Evolutionary conservation across 1,140 invertebrate species (phyloP), one percentile per base, ranked within the genome.

Genomic region (Bursaphelenchus mucronatus): DNA sequence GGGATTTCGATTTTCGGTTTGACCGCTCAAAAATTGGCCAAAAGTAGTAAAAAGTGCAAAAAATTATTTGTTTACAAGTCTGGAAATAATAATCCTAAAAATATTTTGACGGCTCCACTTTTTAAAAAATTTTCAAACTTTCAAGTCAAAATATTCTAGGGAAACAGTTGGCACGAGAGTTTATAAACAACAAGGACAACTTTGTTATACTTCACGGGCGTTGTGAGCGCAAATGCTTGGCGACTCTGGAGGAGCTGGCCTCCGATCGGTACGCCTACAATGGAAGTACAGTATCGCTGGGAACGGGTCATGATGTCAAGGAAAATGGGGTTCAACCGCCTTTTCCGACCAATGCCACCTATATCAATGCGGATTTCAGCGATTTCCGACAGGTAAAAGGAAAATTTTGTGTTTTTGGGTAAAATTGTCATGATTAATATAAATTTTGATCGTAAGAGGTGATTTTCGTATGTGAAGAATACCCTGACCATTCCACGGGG

Each of bases 121-220:
- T 51, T 51, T 51, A 7, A 9, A n/a, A n/a, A 3, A 49, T 49
- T 49, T 13, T 49, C 46, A 6, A 49, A 49, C 13, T 17, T 49
- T 3, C 46, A 17, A 8, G 15, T 7, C 15, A 1, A 30, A 30
- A 30, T 30, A 30, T 30, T 39, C 45, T 63, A 40, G 67, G 68
- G 5, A 10, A 44, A 15, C 70, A 71, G 59, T 47, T 73, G 46
- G 70, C 70, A 0, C 52, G 52, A n/a, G 64, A 71, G 64, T 54
- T 71, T 15, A 30, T 50, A 9, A 9, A 63, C 3, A 71, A 71
- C 5, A 46, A 17, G 8, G 70, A 71, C 39, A 71, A 72, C 49
- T 72, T 72, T 64, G 71, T 72, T 9, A 74, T 72, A 40, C 63
- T 72, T 15, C 70, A 72, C 46, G 70, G 70, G 4, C 59, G 71